Percentiles rank a stretch among this genome's conserved stretches.
Conservation (phyloP, 2,888 invertebrate species). For the Nematopogon swammerdamellus region DNA sequence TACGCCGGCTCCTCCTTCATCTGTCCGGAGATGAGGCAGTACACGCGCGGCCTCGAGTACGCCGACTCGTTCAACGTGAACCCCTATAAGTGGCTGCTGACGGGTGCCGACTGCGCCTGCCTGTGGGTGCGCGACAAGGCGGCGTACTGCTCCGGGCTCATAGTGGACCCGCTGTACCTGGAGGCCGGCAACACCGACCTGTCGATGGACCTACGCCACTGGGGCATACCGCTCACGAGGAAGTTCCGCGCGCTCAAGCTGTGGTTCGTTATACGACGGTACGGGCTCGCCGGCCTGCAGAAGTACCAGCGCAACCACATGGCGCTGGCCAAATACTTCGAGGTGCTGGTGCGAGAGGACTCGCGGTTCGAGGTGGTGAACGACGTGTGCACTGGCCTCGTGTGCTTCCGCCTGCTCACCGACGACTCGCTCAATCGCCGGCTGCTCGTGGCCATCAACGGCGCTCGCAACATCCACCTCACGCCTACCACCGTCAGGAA, state of each 20-base stretch:
- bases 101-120: constrained; percentile 82
- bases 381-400: constrained; percentile 71
- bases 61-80: constrained; percentile 87
- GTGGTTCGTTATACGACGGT: constrained; percentile 83
- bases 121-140: constrained; percentile 80
- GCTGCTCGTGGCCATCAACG: constrained; percentile 75
- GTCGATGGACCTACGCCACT: constrained; percentile 73
- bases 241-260: constrained; percentile 82
- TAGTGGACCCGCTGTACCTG: constrained; percentile 83
- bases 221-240: constrained; percentile 83
- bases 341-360: constrained; percentile 63
- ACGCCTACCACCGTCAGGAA: constrained; percentile 76
- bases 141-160: constrained; percentile 75
- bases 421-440: constrained; percentile 72
- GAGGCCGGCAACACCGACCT: constrained; percentile 75
- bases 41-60: constrained; percentile 65
- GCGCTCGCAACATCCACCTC: constrained; percentile 82
- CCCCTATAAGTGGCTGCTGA: constrained; percentile 83
- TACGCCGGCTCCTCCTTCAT: constrained; percentile 86
- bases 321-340: constrained; percentile 72
- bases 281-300: constrained; percentile 79
- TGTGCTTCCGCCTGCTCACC: constrained; percentile 72
- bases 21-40: constrained; percentile 73
- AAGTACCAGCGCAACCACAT: constrained; percentile 82
- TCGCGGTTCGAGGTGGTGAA: constrained; percentile 73